Conservation (phyloP, 1,140 invertebrate genomes). For the Berghia stephanieae region DNA sequence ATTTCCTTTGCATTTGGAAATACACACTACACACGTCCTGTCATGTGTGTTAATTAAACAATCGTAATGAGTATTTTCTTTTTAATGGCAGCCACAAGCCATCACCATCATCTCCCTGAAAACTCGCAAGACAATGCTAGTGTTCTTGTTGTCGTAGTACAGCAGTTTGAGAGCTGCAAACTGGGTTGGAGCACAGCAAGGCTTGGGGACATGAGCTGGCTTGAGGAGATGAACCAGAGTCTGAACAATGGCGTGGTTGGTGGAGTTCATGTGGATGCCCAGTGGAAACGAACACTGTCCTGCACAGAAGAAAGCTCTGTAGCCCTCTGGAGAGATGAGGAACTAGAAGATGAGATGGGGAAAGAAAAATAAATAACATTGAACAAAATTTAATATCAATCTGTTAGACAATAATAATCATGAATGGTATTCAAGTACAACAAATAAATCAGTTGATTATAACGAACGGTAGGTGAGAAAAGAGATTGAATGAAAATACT, state of each 20-base stretch:
- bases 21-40: no score
- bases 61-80: no score
- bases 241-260: constrained; percentile 79
- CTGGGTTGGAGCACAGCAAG: constrained; percentile 76
- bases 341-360: constrained; percentile 19
- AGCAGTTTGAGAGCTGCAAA: constrained; percentile 73
- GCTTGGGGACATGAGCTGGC: constrained; percentile 72
- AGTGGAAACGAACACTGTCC: constrained; percentile 74
- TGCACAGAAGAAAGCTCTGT: constrained; percentile 74
- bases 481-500: no score
- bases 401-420: not conserved
- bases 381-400: not conserved
- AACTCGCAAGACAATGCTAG: constrained; percentile 75
- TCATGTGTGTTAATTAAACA: no score
- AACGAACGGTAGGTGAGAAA: no score
- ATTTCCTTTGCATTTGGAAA: no score
- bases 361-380: not conserved
- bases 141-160: constrained; percentile 75
- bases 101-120: constrained; percentile 77
- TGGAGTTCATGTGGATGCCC: constrained; percentile 70
- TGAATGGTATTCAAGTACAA: no score
- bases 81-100: constrained; percentile 77
- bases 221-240: constrained; percentile 73
- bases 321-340: constrained; percentile 73
- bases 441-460: no score